Percentiles rank a stretch among this genome's conserved stretches.
These are phyloP conservation scores for Choloepus hoffmanni DNA, from an alignment of 2,113 vertebrate genomes.

Conservation along the genomic window DNA sequence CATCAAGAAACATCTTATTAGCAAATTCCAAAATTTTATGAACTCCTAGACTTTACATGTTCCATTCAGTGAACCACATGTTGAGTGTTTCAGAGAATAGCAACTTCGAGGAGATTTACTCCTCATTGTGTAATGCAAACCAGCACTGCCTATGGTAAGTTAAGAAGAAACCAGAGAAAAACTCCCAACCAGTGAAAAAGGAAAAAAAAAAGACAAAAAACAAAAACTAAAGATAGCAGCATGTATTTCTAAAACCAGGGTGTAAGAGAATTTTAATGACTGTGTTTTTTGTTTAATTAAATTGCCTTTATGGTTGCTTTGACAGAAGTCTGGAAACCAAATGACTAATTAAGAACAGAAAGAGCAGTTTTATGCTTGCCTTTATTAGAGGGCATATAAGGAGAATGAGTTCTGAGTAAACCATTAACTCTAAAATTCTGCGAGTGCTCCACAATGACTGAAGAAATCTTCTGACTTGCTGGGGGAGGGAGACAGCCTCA, in stretches of 20 bases:
- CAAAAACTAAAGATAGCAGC: neutral
- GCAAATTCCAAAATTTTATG: neutral
- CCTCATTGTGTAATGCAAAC: neutral
- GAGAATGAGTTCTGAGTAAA: slow-evolving; percentile 64
- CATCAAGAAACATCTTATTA: neutral
- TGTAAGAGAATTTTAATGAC: slow-evolving; percentile 50
- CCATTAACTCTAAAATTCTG: slow-evolving; percentile 56
- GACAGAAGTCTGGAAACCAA: slow-evolving; percentile 62
- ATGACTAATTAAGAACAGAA: slow-evolving; percentile 71
- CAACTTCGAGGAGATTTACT: neutral
- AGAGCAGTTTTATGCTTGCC: slow-evolving; percentile 45
- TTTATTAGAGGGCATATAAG: slow-evolving; percentile 59
- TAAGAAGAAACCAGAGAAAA: neutral
- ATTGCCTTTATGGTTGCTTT: slow-evolving; percentile 60
- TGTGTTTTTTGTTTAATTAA: slow-evolving; percentile 67
- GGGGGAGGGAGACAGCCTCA: neutral
- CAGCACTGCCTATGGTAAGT: neutral
- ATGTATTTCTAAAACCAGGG: neutral
- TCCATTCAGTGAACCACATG: neutral
- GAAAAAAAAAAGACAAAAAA: neutral
- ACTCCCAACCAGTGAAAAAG: neutral
- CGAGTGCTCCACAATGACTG: neutral
- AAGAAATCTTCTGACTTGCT: neutral
- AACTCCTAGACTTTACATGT: neutral
- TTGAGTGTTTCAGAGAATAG: neutral